These are phyloP conservation scores for Oreonectes daqikongensis DNA, from an alignment of 2,797 vertebrate genomes.

Conservation along the genomic window DNA sequence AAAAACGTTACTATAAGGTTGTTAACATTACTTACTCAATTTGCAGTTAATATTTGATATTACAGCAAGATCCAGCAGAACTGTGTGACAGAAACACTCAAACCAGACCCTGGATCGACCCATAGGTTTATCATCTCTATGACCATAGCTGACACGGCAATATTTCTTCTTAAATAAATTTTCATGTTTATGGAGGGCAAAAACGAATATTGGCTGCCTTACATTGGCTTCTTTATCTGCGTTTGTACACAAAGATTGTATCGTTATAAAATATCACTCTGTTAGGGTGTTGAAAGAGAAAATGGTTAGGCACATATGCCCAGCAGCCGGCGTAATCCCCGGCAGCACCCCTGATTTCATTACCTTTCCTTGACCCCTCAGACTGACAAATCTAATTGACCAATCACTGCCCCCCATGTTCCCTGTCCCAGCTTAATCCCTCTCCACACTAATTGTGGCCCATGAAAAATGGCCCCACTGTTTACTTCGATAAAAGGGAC, in stretches of 20 bases:
- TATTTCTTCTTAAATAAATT: too few species aligned
- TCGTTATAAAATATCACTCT: conserved; percentile 13
- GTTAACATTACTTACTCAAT: neutral
- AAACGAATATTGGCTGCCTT: neutral
- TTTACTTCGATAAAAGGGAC: conserved; percentile 68
- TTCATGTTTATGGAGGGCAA: neutral
- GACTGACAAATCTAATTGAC: conserved; percentile 84
- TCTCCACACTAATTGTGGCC: conserved; percentile 68
- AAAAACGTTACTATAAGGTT: too few species aligned
- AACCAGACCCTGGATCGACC: neutral
- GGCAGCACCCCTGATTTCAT: conserved; percentile 78
- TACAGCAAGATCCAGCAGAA: neutral
- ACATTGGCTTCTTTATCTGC: neutral
- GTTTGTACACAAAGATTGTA: neutral
- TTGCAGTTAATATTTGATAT: neutral
- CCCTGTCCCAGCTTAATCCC: conserved; percentile 62
- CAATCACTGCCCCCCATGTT: conserved; percentile 73
- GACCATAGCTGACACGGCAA: neutral
- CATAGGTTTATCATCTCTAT: neutral
- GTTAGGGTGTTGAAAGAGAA: conserved; percentile 71
- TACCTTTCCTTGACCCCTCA: conserved; percentile 80
- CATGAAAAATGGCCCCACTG: conserved; percentile 68
- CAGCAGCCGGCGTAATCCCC: conserved; percentile 79
- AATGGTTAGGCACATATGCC: conserved; percentile 75
- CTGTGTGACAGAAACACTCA: neutral